Base-by-base conservation (phyloP, 1,140 invertebrate species). In the Lutraria rhynchaena region DNA sequence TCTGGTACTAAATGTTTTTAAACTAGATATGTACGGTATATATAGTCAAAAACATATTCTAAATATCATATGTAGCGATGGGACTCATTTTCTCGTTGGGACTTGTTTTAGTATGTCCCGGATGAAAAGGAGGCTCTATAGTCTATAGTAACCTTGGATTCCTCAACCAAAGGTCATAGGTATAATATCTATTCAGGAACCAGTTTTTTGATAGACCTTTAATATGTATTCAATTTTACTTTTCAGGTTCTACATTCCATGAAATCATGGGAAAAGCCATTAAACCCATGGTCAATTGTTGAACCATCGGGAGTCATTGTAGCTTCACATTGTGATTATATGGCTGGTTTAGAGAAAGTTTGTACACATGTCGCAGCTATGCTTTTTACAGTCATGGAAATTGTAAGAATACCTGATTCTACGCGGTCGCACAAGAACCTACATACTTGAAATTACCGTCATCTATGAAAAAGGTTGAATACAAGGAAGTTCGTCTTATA, bases 201-300 rank as follows among this genome's bases (percentile, higher is more conserved):
- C n/a, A n/a, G n/a, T n/a, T n/a, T n/a, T n/a, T n/a, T n/a, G n/a
- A n/a, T n/a, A n/a, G n/a, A n/a, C n/a, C n/a, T n/a, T n/a, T n/a
- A n/a, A n/a, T n/a, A n/a, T n/a, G n/a, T n/a, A n/a, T n/a, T n/a
- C n/a, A 53, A 53, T n/a, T 60, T 60, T 69, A 44, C 24, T 24
- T 67, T 37, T 35, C 63, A 67, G 63, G 63, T 67, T 37, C 63
- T 67, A 19, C 63, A 67, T 37, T 67, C 63, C n/a, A 29, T 35
- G 63, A 35, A 35, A n/a, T 35, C 41, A 35, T n/a, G 63, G 35
- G 63, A 67, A n/a, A 67, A 67, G 24, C 63, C 63, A 19, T 67
- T 67, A 44, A 15, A 33, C 17, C 63, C 63, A 31, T 67, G 63
- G 63, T 22, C 41, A 22, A 67, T 67, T 35, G 31, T 11, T 35